These are phyloP conservation scores for Emydoidea blandingii DNA, from an alignment of 2,797 vertebrate genomes.

Conservation along the genomic window DNA sequence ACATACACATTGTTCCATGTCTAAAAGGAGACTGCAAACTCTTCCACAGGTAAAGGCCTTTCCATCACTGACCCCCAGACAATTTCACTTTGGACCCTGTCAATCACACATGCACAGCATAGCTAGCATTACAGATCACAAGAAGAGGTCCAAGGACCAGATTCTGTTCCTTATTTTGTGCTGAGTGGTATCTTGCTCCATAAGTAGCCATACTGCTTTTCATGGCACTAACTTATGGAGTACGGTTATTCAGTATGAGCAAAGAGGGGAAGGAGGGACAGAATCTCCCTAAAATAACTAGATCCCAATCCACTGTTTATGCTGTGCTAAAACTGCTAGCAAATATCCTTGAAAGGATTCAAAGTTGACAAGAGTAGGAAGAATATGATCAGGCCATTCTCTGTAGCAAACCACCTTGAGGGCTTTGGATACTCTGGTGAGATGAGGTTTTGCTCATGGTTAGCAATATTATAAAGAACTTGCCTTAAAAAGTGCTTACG, in stretches of 20 bases:
- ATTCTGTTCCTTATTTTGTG: not conserved
- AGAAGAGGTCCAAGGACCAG: not conserved
- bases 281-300: not conserved
- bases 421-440: not conserved
- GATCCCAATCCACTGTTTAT: accelerated
- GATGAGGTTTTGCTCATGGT: not conserved
- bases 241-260: not conserved
- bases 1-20: not conserved
- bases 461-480: not conserved
- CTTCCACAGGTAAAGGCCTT: not conserved
- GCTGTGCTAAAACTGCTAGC: not conserved
- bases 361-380: not conserved
- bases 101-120: not conserved
- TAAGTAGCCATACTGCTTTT: not conserved
- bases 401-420: not conserved
- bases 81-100: not conserved
- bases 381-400: not conserved
- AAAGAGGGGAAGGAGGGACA: not conserved
- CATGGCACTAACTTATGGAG: not conserved
- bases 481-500: too few species aligned
- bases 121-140: not conserved
- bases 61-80: not conserved
- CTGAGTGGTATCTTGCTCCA: not conserved
- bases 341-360: not conserved
- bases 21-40: not conserved